A percentile compares a stretch with the other conserved stretches of the same genome.
Conservation (phyloP, 2,113 vertebrate species). For the Paraplagusia blochii region DNA sequence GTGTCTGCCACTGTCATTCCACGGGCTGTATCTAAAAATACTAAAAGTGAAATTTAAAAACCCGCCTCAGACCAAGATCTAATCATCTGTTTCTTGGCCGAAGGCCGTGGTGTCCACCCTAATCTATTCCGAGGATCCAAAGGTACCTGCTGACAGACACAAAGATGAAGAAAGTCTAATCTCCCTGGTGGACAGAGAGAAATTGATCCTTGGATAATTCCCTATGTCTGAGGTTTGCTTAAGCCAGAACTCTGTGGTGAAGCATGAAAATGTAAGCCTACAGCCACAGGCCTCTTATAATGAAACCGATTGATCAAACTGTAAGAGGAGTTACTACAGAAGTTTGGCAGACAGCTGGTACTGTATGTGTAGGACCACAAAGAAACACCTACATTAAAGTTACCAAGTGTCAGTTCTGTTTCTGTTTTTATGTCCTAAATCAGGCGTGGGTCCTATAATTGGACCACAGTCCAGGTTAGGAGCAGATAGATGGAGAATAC, state of each 20-base stretch:
- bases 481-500: too few relatives aligned
- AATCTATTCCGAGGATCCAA: slow-evolving; percentile 3
- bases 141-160: slow-evolving; percentile 30
- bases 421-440: too few relatives aligned
- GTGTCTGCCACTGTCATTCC: slow-evolving; percentile 5
- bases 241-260: slow-evolving; percentile 9
- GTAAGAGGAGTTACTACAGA: slow-evolving; percentile 28
- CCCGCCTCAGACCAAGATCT: slow-evolving; percentile 24
- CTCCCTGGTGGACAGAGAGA: slow-evolving; percentile 10
- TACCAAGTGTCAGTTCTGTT: too few relatives aligned
- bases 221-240: slow-evolving; percentile 23
- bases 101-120: slow-evolving; percentile 27
- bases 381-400: too few relatives aligned
- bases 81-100: slow-evolving; percentile 28
- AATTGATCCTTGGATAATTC: slow-evolving; percentile 29
- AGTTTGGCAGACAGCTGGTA: background rate
- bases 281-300: slow-evolving; percentile 13
- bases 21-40: slow-evolving; percentile 24
- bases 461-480: too few relatives aligned
- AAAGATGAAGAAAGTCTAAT: slow-evolving; percentile 17
- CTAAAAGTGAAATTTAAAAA: slow-evolving; percentile 29
- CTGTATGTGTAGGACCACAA: too few relatives aligned
- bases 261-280: slow-evolving; percentile 18
- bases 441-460: too few relatives aligned
- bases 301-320: slow-evolving; percentile 42